Evolutionary conservation across 1,140 invertebrate genomes (phyloP), one percentile per base, ranked within the genome.

Genomic region (Calliphora vicina): DNA sequence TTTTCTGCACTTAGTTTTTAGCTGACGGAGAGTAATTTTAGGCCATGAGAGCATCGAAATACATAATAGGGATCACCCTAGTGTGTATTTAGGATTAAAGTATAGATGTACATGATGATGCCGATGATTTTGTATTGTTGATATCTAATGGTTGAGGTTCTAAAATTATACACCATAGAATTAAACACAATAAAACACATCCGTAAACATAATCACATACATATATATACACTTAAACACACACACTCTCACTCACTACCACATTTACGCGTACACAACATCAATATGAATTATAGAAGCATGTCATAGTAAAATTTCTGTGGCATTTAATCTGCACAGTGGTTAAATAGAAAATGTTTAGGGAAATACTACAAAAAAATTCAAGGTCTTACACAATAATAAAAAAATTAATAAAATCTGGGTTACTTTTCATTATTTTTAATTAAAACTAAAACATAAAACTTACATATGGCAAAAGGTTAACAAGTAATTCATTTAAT

Each of bases 81-180:
- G n/a, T n/a, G n/a, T n/a, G n/a, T n/a, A n/a, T n/a, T n/a, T n/a
- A n/a, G n/a, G n/a, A n/a, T n/a, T n/a, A n/a, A 50, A 15, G 45
- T 50, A 12, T 50, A 50, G 17, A 15, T n/a, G 0, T n/a, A 50
- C 45, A 50, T 50, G 45, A 50, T 17, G 13, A 50, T 50, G 12
- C 12, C 45, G 13, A 50, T 50, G 61, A 23, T 67, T 20, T 67
- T 67, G 61, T 67, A 25, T 67, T 20, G n/a, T 67, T 67, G n/a
- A 23, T 67, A 23, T 10, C 20, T 67, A 67, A 67, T 67, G 61
- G 61, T 67, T 67, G 61, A 67, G 61, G 20, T 67, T 67, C 61
- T 23, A 67, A 67, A 67, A 67, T 67, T 67, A 67, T 67, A 20
- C 61, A 67, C 61, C 61, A 67, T 67, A 67, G 20, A 67, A 67